Conservation (phyloP, 2,113 vertebrate genomes). For the Pristiophorus japonicus region DNA sequence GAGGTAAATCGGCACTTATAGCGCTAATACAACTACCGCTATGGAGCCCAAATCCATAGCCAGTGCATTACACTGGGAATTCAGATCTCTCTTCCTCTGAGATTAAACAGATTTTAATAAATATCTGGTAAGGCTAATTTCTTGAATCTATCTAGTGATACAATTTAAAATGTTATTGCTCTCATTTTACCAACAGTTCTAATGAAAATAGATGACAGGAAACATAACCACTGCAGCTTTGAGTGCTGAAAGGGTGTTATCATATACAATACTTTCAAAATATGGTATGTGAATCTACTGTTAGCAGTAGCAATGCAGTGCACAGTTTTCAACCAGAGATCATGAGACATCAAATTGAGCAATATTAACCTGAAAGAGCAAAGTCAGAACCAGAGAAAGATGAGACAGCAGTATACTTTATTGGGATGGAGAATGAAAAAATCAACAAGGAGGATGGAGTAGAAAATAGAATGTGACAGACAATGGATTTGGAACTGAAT, state of each 20-base stretch:
- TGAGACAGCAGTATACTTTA: not conserved
- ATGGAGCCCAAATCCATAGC: too few relatives aligned
- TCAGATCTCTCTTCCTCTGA: not conserved
- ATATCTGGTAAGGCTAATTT: not conserved
- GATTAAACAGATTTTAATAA: not conserved
- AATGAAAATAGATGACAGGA: not conserved
- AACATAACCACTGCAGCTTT: not conserved
- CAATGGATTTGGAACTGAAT: not conserved
- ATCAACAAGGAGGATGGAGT: not conserved
- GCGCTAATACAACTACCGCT: too few relatives aligned
- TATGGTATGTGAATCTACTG: not conserved
- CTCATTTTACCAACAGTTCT: not conserved
- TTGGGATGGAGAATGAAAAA: not conserved
- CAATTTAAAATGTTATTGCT: slow-evolving; percentile 11
- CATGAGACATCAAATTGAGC: not conserved
- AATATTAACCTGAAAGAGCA: not conserved
- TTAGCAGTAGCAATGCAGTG: not conserved
- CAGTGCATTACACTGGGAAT: not conserved
- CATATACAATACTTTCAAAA: not conserved
- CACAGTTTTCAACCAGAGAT: not conserved
- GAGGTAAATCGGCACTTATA: too few relatives aligned
- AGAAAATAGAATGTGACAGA: not conserved
- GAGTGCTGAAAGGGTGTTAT: not conserved
- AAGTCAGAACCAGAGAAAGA: not conserved
- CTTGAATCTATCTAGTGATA: not conserved